phyloP scores from a whole-genome alignment of 1,140 invertebrate genomes.

The Drosophila punjabiensis region DNA sequence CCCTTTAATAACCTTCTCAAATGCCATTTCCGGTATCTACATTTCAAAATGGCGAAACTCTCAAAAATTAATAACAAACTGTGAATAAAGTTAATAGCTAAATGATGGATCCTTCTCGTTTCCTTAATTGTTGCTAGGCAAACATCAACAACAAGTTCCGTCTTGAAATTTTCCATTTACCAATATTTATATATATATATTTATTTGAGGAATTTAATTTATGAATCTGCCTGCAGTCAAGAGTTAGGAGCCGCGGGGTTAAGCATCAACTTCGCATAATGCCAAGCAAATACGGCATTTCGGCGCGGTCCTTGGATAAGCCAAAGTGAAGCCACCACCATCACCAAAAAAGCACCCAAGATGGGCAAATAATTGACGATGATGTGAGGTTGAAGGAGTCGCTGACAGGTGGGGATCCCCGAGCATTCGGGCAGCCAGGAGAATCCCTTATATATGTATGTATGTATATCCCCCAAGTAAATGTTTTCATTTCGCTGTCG shows the following conservation, averaged over 20 bases:
- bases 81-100: neutral
- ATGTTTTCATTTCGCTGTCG: slow-evolving; percentile 71
- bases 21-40: neutral
- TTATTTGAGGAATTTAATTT: slow-evolving; percentile 82
- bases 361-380: slow-evolving; percentile 70
- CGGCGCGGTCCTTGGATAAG: slow-evolving; percentile 13
- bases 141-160: slow-evolving; percentile 6
- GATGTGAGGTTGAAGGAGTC: slow-evolving; percentile 34
- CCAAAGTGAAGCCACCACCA: slow-evolving; percentile 20
- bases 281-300: slow-evolving; percentile 66
- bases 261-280: slow-evolving; percentile 54
- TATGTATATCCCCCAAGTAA: slow-evolving; percentile 40
- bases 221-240: slow-evolving; percentile 41
- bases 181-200: slow-evolving; percentile 60
- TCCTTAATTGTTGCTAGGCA: slow-evolving; percentile 23
- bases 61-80: neutral
- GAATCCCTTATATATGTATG: slow-evolving; percentile 4
- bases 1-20: neutral
- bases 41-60: slow-evolving; percentile 4
- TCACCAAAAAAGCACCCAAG: neutral
- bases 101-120: neutral
- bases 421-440: neutral
- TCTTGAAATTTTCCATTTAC: slow-evolving; percentile 23
- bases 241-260: slow-evolving; percentile 27
- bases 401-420: slow-evolving; percentile 67